Base-by-base conservation (phyloP, 1,140 invertebrate genomes). In the Littorina saxatilis region DNA sequence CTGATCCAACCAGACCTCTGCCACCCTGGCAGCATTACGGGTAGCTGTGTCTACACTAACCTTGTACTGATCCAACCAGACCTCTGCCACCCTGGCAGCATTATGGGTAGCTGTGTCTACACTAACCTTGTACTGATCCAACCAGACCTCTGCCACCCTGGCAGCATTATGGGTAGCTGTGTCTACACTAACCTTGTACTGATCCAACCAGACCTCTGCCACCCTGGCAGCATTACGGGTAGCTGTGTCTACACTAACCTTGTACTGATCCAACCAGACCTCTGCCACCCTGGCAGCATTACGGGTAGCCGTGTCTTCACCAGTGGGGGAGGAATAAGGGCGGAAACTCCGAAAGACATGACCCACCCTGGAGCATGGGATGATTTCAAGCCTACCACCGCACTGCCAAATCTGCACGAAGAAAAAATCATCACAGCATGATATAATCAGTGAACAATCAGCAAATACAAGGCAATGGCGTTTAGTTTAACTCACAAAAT, bases 301-400 rank as follows among this genome's bases (percentile, higher is more conserved):
- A 55, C 88, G 88, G 68, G 90, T 90, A 43, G 93, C 78, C 11
- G 88, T 90, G 79, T 92, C 87, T 27, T 81, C 85, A 20, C 89
- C 89, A 23, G 70, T 79, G 1, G 84, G 80, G 32, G 87, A 87
- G 35, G 77, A 82, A 80, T 92, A 91, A n/a, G 91, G 91, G 32
- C 87, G 83, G 32, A 89, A 82, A 47, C 88, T 84, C 15, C 98
- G 94, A 91, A 99, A 99, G n/a, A 99, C 95, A 92, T 99, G 99
- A 0, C 98, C 99, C 0, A 99, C 98, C 90, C 98, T 96, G 15
- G 98, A 99, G 91, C 99, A 99, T 0, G 98, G 97, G 0, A 96
- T 95, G 68, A 99, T 99, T 93, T 99, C 97, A 0, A 99, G 95
- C 68, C 94, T 94, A 0, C 98, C 99, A 0, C 98, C 98, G 90